Conservation (phyloP, 2,113 vertebrate genomes). For the Chlorocebus sabaeus region DNA sequence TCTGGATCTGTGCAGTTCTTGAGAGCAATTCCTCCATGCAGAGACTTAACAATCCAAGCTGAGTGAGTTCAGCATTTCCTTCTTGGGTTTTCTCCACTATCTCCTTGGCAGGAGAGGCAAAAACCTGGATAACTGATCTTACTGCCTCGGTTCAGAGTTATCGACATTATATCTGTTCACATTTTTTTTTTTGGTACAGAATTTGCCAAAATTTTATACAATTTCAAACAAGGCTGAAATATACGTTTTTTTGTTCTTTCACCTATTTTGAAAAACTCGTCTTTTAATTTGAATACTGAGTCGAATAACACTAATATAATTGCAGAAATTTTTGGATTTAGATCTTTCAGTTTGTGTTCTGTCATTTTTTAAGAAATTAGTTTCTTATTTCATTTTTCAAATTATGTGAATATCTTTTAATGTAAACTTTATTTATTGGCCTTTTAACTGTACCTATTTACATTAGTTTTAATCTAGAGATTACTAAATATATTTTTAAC, state of each 20-base stretch:
- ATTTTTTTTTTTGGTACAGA: not conserved
- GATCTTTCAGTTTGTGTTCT: not conserved
- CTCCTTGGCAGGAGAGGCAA: not conserved
- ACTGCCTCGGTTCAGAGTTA: not conserved
- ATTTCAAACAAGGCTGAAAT: not conserved
- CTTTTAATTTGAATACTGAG: not conserved
- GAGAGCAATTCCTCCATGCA: not conserved
- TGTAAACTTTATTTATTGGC: not conserved
- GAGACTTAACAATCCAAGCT: not conserved
- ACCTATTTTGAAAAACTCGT: not conserved
- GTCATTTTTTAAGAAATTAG: not conserved
- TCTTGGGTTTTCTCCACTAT: not conserved
- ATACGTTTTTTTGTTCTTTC: not conserved
- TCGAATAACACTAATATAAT: not conserved
- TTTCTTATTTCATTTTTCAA: not conserved
- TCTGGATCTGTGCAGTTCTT: not conserved
- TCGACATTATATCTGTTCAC: not conserved
- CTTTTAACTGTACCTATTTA: not conserved
- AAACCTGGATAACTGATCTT: not conserved
- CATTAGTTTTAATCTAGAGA: not conserved
- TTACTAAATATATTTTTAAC: not conserved
- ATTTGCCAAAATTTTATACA: not conserved
- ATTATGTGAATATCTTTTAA: not conserved
- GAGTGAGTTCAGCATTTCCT: not conserved
- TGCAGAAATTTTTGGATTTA: not conserved